Base-by-base conservation (phyloP, 2,888 invertebrate species). In the Tipula vernalis region DNA sequence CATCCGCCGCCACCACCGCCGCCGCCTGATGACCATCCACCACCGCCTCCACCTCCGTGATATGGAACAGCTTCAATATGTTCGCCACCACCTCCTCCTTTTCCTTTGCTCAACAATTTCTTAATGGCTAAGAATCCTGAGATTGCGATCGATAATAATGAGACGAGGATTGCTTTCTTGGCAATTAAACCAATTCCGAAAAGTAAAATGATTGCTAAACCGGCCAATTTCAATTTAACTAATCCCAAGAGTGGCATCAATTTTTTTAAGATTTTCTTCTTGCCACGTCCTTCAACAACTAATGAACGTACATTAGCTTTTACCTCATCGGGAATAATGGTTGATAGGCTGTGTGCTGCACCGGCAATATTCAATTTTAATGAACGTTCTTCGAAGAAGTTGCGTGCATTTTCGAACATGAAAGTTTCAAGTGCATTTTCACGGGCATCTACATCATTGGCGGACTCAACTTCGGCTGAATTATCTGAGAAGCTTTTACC, bases 101-200 rank as follows among this genome's bases (percentile, higher is more conserved):
- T 8, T 57, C 57, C 36, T 57, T 86, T 86, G 39, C 51, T 57
- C 36, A 86, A 86, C 15, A 86, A 36, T 57, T 86, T 88, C 87
- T 89, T 91, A 15, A 92, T 87, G 1, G n/a, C 90, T 86, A 90
- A 89, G 6, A 91, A 89, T 86, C 91, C 91, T 85, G 90, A 92
- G 90, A 94, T 93, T 86, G 93, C 92, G 88, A 94, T 92, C 3
- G 94, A 94, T 88, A 94, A 91, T 87, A 94, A 89, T 6, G 94
- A 93, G 1, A 93, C 92, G 88, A 94, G 89, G 88, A 94, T 91
- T 86, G 94, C 94, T 89, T 94, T 94, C 92, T 94, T 94, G 88
- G 94, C 94, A 89, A 94, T 90, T 88, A 94, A 90, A 85, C 93
- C 92, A 88, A 94, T 92, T 86, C 92, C 93, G 89, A 94, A 92